A percentile compares a stretch with the other conserved stretches of the same genome.
Conservation (phyloP, 1,140 invertebrate genomes). For the Trichonephila clavata region DNA sequence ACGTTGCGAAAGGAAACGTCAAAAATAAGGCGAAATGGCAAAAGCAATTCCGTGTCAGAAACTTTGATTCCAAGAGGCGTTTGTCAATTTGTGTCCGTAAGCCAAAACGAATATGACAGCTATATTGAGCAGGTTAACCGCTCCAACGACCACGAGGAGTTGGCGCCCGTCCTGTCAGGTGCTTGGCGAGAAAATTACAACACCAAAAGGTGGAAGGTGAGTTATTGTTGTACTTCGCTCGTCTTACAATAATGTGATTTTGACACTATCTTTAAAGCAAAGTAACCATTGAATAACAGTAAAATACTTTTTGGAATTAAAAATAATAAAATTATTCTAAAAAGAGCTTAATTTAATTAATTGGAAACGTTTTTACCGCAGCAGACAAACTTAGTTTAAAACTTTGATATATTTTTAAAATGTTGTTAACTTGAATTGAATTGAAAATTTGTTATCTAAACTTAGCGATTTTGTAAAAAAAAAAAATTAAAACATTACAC, state of each 20-base stretch:
- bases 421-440: no score
- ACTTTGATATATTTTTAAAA: no score
- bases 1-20: slow-evolving; percentile 56
- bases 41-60: slow-evolving; percentile 69
- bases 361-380: no score
- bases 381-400: no score
- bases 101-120: slow-evolving; percentile 72
- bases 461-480: no score
- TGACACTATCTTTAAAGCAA: not conserved
- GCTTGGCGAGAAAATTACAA: slow-evolving; percentile 51
- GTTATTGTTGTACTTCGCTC: no score
- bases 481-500: no score
- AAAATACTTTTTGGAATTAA: no score
- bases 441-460: no score
- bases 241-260: not conserved
- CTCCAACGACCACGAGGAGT: slow-evolving; percentile 29
- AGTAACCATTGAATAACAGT: no score
- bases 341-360: no score
- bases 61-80: slow-evolving; percentile 64
- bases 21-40: slow-evolving; percentile 28
- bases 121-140: slow-evolving; percentile 72
- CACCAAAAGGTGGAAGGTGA: slow-evolving; percentile 11
- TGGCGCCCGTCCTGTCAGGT: slow-evolving; percentile 45
- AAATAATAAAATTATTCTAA: no score
- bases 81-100: slow-evolving; percentile 70